Evolutionary conservation across 2,797 vertebrate genomes (phyloP).

Genomic region (Stomatorhinus walkeri): DNA sequence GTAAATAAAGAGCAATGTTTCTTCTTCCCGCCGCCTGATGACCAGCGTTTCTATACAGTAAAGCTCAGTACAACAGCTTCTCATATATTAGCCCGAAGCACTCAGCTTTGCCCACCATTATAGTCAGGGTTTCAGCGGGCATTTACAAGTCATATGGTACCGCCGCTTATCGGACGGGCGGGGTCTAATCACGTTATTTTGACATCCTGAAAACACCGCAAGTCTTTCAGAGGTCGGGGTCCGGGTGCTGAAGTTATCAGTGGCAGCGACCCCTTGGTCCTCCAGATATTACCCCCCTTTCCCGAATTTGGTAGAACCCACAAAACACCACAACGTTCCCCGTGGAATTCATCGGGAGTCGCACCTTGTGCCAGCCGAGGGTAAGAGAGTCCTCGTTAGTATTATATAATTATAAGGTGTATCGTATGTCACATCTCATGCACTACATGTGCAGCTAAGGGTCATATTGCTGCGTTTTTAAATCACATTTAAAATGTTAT

Average conservation of each 20-base stretch:
- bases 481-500: not conserved
- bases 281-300: slow-evolving; percentile 18
- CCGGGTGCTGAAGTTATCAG: slow-evolving; percentile 39
- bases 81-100: slow-evolving; percentile 23
- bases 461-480: not conserved
- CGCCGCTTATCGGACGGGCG: not conserved
- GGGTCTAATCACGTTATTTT: slow-evolving; percentile 3
- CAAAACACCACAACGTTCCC: slow-evolving; percentile 32
- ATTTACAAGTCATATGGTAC: slow-evolving; percentile 29
- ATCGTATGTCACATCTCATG: not conserved
- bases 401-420: not conserved
- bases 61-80: slow-evolving; percentile 17
- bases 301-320: slow-evolving; percentile 37
- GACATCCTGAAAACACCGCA: not conserved
- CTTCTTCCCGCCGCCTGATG: slow-evolving; percentile 21
- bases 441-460: not conserved
- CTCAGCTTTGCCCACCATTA: slow-evolving; percentile 22
- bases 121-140: slow-evolving; percentile 17
- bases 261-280: slow-evolving; percentile 14
- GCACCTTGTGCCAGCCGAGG: not conserved
- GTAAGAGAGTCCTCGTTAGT: not conserved
- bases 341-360: slow-evolving; percentile 32
- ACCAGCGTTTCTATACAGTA: slow-evolving; percentile 23
- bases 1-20: slow-evolving; percentile 25
- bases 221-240: slow-evolving; percentile 27